Conservation (phyloP, 2,113 vertebrate species). For the Pseudopipra pipra region DNA sequence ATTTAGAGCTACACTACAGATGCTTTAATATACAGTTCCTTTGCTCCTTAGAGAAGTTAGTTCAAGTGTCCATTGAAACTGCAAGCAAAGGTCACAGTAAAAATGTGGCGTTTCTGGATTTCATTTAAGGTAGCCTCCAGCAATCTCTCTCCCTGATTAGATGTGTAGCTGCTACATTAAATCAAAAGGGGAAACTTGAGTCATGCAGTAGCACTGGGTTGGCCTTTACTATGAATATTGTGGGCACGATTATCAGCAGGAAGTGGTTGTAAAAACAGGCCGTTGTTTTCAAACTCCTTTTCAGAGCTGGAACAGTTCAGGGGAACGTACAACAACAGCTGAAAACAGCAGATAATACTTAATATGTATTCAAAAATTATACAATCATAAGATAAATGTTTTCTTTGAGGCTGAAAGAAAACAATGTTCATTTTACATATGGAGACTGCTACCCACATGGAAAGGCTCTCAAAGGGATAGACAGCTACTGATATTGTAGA, state of each 20-base stretch:
- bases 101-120: slow-evolving; percentile 41
- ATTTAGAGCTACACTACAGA: neutral
- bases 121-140: slow-evolving; percentile 46
- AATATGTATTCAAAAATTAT: slow-evolving; percentile 39
- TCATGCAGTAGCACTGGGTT: slow-evolving; percentile 42
- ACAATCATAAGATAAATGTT: slow-evolving; percentile 25
- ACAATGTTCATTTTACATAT: neutral
- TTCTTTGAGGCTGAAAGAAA: slow-evolving; percentile 39
- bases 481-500: neutral
- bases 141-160: neutral
- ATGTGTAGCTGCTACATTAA: neutral
- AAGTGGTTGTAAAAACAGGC: slow-evolving; percentile 70
- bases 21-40: neutral
- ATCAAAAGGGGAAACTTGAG: slow-evolving; percentile 57
- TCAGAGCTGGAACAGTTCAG: slow-evolving; percentile 27
- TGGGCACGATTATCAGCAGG: slow-evolving; percentile 61
- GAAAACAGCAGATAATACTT: slow-evolving; percentile 53
- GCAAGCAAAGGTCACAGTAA: slow-evolving; percentile 29
- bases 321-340: slow-evolving; percentile 36
- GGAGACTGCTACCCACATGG: neutral
- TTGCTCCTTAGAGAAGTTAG: neutral
- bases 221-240: slow-evolving; percentile 33
- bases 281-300: slow-evolving; percentile 53
- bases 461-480: neutral
- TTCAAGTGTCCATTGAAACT: neutral